phyloP scores from a whole-genome alignment of 35 echinoderm and acorn worm species.

The Apostichopus californicus region DNA sequence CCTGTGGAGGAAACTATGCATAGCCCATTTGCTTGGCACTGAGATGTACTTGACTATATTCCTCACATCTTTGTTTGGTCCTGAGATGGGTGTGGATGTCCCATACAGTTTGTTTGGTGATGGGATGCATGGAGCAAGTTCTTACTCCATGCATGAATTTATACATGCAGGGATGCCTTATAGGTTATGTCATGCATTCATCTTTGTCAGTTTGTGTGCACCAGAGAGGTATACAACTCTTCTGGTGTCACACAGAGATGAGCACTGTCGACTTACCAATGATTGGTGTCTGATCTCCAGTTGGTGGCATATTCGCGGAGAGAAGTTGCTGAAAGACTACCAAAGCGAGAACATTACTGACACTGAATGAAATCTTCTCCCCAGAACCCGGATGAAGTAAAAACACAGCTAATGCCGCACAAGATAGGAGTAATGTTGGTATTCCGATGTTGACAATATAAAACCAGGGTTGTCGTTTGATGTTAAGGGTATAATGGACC shows the following conservation, averaged over 20 bases:
- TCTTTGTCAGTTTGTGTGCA: not conserved
- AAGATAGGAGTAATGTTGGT: conserved; percentile 48
- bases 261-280: conserved; percentile 52
- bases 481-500: conserved; percentile 1
- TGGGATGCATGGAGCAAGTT: not conserved
- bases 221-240: not conserved
- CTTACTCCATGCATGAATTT: not conserved
- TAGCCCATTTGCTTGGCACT: no score
- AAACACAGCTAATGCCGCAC: conserved; percentile 51
- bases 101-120: not conserved
- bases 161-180: not conserved
- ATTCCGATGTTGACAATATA: conserved; percentile 41
- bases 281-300: conserved; percentile 63
- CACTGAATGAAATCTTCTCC: conserved; percentile 80
- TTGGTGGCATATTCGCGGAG: conserved; percentile 64
- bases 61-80: no score
- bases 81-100: not conserved
- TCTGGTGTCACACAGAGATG: not conserved
- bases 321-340: conserved; percentile 82
- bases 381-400: conserved; percentile 66
- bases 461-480: conserved; percentile 38
- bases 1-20: no score
- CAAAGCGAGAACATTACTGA: conserved; percentile 78
- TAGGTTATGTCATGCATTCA: not conserved
- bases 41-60: no score